Conservation (phyloP, 2,113 vertebrate species). For the Parus major region DNA sequence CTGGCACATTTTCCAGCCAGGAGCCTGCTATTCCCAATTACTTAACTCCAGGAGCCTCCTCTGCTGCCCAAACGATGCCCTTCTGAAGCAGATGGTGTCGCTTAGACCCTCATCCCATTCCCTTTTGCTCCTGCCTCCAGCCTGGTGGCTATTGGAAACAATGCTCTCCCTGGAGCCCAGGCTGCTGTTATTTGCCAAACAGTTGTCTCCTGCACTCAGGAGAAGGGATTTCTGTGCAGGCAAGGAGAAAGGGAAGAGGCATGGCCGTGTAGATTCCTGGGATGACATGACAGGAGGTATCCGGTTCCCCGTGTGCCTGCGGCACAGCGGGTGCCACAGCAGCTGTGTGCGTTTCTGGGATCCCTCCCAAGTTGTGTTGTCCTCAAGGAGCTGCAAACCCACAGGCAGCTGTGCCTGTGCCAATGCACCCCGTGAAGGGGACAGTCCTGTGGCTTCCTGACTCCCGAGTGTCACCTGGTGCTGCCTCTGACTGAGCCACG, state of each 20-base stretch:
- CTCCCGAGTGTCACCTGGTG: not conserved
- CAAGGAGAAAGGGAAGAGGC: not conserved
- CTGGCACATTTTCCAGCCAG: conserved; percentile 47
- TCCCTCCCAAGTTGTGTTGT: not conserved
- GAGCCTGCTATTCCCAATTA: conserved; percentile 56
- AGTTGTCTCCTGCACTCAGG: not conserved
- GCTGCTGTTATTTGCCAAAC: not conserved
- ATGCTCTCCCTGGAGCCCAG: not conserved
- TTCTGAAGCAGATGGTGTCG: conserved; percentile 16
- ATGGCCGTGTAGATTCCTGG: rapidly evolving
- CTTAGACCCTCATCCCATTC: not conserved
- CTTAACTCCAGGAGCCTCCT: conserved; percentile 55
- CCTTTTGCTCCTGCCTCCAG: not conserved
- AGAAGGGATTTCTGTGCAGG: not conserved
- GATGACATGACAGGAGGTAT: not conserved
- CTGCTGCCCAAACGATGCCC: not conserved
- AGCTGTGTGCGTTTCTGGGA: not conserved
- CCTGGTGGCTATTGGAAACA: not conserved
- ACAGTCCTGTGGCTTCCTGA: rapidly evolving
- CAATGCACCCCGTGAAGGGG: not conserved
- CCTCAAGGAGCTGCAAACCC: not conserved
- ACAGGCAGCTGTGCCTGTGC: not conserved
- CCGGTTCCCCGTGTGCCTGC: rapidly evolving
- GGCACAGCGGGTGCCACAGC: rapidly evolving
- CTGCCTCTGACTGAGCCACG: not conserved